phyloP scores from a whole-genome alignment of 35 echinoderm and acorn worm species.

The Apostichopus californicus region DNA sequence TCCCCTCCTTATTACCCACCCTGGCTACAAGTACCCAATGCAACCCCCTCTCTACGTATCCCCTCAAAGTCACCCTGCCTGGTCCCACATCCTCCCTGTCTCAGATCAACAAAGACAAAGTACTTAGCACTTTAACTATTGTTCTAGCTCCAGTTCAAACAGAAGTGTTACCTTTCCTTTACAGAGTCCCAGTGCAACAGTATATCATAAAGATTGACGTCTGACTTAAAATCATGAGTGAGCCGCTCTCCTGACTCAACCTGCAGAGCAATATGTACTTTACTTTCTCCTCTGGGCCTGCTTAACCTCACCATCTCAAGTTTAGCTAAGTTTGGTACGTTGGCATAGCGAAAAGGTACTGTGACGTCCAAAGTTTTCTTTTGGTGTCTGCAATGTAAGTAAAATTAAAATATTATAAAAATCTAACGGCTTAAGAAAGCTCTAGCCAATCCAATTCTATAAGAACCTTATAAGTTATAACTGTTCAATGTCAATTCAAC shows the following conservation, averaged over 20 bases:
- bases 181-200: constrained; percentile 73
- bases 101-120: too few relatives aligned
- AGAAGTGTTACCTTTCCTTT: constrained; percentile 48
- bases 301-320: constrained; percentile 84
- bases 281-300: constrained; percentile 58
- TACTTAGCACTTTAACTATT: too few relatives aligned
- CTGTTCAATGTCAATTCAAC: too few relatives aligned
- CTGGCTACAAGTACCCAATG: too few relatives aligned
- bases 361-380: constrained; percentile 78
- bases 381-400: constrained; percentile 69
- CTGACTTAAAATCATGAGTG: constrained; percentile 69
- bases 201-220: constrained; percentile 69
- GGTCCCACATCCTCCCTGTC: too few relatives aligned
- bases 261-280: constrained; percentile 74
- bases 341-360: constrained; percentile 83
- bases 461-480: too few relatives aligned
- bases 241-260: constrained; percentile 74
- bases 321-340: constrained; percentile 91
- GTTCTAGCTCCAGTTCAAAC: too few relatives aligned
- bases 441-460: too few relatives aligned
- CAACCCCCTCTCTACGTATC: too few relatives aligned
- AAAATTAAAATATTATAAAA: background rate
- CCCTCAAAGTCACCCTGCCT: too few relatives aligned
- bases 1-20: too few relatives aligned
- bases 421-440: too few relatives aligned